These are phyloP conservation scores for Callocephalon fimbriatum DNA, from an alignment of 2,113 vertebrate genomes.

Conservation along the genomic window DNA sequence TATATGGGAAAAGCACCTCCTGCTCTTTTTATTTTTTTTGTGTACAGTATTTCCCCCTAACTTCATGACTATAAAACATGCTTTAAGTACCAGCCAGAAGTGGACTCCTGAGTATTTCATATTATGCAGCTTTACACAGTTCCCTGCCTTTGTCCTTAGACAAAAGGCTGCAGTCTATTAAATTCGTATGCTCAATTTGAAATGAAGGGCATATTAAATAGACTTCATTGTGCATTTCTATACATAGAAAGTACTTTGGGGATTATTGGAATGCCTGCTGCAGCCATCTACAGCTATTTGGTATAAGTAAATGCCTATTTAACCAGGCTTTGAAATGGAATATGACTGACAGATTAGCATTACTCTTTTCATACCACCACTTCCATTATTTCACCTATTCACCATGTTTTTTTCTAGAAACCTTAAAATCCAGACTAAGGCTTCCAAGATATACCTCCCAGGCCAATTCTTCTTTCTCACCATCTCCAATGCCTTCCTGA, in stretches of 20 bases:
- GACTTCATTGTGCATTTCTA: conserved; percentile 5
- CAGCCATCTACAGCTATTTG: background rate
- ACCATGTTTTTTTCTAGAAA: background rate
- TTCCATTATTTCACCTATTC: background rate
- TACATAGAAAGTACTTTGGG: background rate
- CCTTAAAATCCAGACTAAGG: background rate
- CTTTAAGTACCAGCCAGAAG: conserved; percentile 24
- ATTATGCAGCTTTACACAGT: background rate
- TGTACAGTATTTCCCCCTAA: conserved; percentile 48
- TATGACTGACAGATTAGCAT: background rate
- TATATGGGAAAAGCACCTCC: conserved; percentile 57
- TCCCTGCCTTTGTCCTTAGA: conserved; percentile 23
- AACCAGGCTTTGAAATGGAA: background rate
- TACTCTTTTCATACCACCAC: background rate
- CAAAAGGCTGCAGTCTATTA: conserved; percentile 49
- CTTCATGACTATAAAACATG: conserved; percentile 25
- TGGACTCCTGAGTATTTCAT: conserved; percentile 30
- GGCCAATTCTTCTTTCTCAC: background rate
- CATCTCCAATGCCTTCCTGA: background rate
- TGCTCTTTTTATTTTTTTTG: conserved; percentile 16
- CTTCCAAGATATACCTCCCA: background rate
- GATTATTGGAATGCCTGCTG: background rate
- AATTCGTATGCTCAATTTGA: conserved; percentile 53
- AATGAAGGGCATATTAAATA: conserved; percentile 29
- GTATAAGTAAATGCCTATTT: conserved; percentile 34